phyloP scores from a whole-genome alignment of 1,140 invertebrate species.

The Habropoda laboriosa region DNA sequence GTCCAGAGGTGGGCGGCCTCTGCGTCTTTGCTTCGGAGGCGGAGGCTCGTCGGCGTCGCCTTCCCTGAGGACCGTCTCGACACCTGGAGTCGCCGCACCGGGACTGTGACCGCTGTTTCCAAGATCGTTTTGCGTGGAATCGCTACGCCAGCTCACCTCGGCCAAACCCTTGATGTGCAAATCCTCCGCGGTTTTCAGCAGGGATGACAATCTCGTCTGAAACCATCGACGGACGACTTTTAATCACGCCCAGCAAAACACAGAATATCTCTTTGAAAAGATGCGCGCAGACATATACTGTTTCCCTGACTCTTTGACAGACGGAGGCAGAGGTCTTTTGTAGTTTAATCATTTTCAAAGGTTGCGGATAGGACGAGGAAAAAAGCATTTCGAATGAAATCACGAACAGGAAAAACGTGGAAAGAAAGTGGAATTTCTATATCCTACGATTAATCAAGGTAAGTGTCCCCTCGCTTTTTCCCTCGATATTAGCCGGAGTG shows the following conservation, averaged over 20 bases:
- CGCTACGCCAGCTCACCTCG: constrained; percentile 91
- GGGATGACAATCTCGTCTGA: constrained; percentile 86
- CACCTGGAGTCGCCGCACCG: constrained; percentile 76
- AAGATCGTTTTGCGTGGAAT: constrained; percentile 79
- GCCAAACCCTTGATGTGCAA: constrained; percentile 95
- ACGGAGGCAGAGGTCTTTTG: background rate
- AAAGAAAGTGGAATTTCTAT: background rate
- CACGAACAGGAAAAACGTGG: no score
- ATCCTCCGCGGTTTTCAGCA: constrained; percentile 95
- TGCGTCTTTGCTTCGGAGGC: constrained; percentile 81
- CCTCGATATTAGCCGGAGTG: constrained; percentile 6
- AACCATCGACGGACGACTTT: constrained; percentile 44
- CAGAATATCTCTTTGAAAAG: background rate
- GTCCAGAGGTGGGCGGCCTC: constrained; percentile 86
- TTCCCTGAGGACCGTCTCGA: constrained; percentile 80
- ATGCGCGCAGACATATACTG: no score
- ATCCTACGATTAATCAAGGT: constrained; percentile 28
- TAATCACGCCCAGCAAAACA: constrained; percentile 29
- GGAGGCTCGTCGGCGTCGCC: constrained; percentile 75
- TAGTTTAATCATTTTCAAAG: constrained; percentile 7
- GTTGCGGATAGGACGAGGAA: no score
- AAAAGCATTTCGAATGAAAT: no score
- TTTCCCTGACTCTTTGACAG: background rate
- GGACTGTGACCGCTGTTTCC: constrained; percentile 78
- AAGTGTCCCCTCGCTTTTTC: constrained; percentile 19